Base-by-base conservation (phyloP, 2,888 invertebrate species). In the Caenorhabditis angaria region DNA sequence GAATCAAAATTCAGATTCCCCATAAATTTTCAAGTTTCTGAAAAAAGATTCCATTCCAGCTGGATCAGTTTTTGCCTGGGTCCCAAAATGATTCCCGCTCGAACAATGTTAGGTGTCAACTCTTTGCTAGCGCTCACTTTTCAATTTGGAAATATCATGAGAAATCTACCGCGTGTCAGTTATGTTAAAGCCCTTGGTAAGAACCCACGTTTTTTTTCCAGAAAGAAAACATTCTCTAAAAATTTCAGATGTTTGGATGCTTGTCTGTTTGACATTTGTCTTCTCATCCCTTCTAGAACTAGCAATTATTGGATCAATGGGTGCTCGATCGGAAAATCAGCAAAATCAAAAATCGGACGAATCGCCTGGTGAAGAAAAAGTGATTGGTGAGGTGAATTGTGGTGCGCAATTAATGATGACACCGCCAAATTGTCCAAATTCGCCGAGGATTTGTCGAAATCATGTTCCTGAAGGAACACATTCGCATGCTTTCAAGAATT, bases 131-230 rank as follows among this genome's bases (percentile, higher is more conserved):
- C 85, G 0, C 66, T 82, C 27, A 82, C 81, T 20, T 80, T 82
- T 54, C 85, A 85, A 57, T 83, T 84, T 61, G 86, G 86, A 58
- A 86, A 86, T 65, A 84, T 86, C 41, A 86, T 86, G 83, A 69
- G 85, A 55, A 86, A 86, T 59, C 76, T 86, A 35, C 85, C 85
- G 1, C 66, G 85, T 48, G 82, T 82, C 56, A 77, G 77, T 58
- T 80, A 83, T 51, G 78, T 81, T 35, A 82, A 82, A 73, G 81
- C 83, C 12, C 51, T 82, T 2, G 82, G 78, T 80, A 51, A 25
- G 63, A 18, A 12, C 20, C 20, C 18, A 47, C 25, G 20, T 10
- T 54, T 32, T 6, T 35, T 6, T 8, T 32, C n/a, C n/a, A 20
- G n/a, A 20, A 29, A 10, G 24, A 20, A 29, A 35, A 54, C 60